Base-by-base conservation (phyloP, 2,797 vertebrate species). In the Hozukius guyotensis region DNA sequence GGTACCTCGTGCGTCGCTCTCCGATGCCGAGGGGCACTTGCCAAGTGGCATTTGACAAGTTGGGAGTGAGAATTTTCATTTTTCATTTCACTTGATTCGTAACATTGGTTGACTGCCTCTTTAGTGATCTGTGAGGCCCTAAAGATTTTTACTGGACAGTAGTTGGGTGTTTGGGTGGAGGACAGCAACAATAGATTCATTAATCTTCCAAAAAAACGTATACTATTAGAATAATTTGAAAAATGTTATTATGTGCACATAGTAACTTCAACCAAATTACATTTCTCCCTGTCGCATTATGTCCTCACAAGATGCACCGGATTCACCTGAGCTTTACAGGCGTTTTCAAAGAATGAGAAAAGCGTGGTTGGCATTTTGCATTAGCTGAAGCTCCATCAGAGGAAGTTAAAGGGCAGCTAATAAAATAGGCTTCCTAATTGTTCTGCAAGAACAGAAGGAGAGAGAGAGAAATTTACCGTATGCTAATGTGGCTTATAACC, bases 401-500 rank as follows among this genome's bases (percentile, higher is more conserved):
- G 73, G 64, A 89, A 85, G 80, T 88, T 89, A 89, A 93, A 92
- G 88, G 87, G 82, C 87, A 88, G 71, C 85, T 85, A 93, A 91
- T 88, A 86, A 90, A 90, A 87, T 32, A 42, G 77, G 64, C 66
- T 57, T 87, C 73, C 68, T 92, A 90, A 94, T 89, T 93, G 86
- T 92, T 87, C 88, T 56, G 73, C 20, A 57, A 82, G 81, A 83
- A 87, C 71, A 86, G 66, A 83, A 70, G 74, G 55, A 60, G 56
- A 64, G 62, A 49, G 78, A 72, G 80, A 81, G 80, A 87, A 89
- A 91, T 89, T 72, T 80, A 85, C 88, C 89, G 36, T 92, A 94
- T 94, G 93, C 92, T 94, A 95, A 96, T 95, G 83, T 89, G 84
- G 92, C 88, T 93, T 94, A 92, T 92, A 92, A 94, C 92, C 89